phyloP scores from a whole-genome alignment of 2,797 vertebrate species.

The Sciaenops ocellatus region DNA sequence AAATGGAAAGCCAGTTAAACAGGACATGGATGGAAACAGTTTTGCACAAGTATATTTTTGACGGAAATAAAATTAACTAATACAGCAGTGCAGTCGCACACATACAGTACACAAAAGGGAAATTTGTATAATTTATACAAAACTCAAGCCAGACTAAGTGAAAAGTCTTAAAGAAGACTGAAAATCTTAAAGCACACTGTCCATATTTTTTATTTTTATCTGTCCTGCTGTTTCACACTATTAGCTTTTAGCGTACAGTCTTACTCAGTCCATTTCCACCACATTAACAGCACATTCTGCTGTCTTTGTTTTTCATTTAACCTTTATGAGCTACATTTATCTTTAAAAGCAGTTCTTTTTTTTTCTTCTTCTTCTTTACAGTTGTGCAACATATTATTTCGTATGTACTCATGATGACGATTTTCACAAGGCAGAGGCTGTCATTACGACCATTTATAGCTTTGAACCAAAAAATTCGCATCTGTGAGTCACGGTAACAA shows the following conservation, averaged over 20 bases:
- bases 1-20: constrained; percentile 18
- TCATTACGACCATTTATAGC: not conserved
- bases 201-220: not conserved
- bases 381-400: not conserved
- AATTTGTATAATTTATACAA: not conserved
- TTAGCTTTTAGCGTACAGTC: not conserved
- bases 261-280: not conserved
- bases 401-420: not conserved
- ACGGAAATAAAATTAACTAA: not conserved
- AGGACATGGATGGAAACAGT: not conserved
- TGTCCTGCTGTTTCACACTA: not conserved
- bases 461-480: not conserved
- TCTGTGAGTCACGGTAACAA: constrained; percentile 16
- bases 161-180: not conserved
- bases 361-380: not conserved
- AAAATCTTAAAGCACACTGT: not conserved
- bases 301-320: not conserved
- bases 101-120: not conserved
- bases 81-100: not conserved
- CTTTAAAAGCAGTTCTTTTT: not conserved
- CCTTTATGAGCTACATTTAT: not conserved
- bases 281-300: not conserved
- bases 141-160: not conserved
- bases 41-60: constrained; percentile 5
- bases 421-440: constrained; percentile 2